phyloP scores from a whole-genome alignment of 2,888 invertebrate species.

The Apamea epomidion region DNA sequence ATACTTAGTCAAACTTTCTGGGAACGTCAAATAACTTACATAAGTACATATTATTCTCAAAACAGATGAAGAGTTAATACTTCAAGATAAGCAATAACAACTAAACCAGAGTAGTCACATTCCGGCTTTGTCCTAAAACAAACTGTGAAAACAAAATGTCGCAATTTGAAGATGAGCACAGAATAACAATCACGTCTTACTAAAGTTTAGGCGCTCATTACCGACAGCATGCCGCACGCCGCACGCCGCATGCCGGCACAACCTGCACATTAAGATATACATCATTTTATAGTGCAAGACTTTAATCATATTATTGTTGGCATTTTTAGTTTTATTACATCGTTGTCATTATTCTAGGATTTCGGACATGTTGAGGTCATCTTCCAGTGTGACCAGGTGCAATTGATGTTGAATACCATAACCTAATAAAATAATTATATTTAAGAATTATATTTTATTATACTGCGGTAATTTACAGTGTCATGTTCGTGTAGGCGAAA shows the following conservation, averaged over 20 bases:
- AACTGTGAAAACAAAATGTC: slow-evolving; percentile 21
- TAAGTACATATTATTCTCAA: not conserved
- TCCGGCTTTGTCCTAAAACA: not conserved
- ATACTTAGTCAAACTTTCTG: no score
- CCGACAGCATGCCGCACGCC: not conserved
- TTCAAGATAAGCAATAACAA: not conserved
- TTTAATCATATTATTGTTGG: slow-evolving; percentile 14
- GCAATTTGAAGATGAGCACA: slow-evolving; percentile 35
- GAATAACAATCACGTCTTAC: slow-evolving; percentile 47
- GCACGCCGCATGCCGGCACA: slow-evolving; percentile 13
- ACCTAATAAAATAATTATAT: not conserved
- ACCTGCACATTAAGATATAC: slow-evolving; percentile 41
- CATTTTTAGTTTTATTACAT: slow-evolving; percentile 26
- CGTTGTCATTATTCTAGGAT: slow-evolving; percentile 9
- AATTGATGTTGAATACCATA: not conserved
- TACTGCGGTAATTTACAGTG: not conserved
- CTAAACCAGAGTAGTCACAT: not conserved
- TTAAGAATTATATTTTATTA: not conserved
- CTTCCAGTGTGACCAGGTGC: not conserved
- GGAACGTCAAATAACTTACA: no score
- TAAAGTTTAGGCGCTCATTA: slow-evolving; percentile 45
- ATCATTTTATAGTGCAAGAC: slow-evolving; percentile 33
- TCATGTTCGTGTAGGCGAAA: not conserved
- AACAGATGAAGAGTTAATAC: not conserved
- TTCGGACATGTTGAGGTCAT: slow-evolving; percentile 23